Conservation (phyloP, 2,888 invertebrate genomes). For the Pimpla rufipes region DNA sequence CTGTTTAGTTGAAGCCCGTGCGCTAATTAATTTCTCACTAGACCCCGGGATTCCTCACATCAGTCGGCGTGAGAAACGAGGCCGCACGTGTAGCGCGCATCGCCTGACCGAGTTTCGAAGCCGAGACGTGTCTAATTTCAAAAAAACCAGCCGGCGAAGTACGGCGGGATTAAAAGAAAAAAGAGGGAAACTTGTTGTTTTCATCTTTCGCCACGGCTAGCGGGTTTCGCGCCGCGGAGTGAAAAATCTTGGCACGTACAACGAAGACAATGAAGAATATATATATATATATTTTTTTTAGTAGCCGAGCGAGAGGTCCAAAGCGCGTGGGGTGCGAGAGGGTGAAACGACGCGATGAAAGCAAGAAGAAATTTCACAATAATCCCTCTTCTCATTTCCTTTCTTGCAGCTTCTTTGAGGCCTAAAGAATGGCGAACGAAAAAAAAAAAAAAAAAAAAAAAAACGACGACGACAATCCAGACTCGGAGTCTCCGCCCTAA, state of each 20-base stretch:
- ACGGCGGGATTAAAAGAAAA: not conserved
- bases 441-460: constrained; percentile 23
- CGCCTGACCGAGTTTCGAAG: constrained; percentile 6
- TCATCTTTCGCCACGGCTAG: constrained; percentile 29
- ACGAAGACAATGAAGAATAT: not conserved
- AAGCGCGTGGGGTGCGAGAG: not conserved
- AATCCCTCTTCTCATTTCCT: constrained; percentile 28
- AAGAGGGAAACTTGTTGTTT: constrained; percentile 1
- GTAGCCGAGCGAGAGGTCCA: not conserved
- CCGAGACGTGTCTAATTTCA: constrained; percentile 16
- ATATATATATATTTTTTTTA: constrained; percentile 12
- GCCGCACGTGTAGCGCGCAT: constrained; percentile 5
- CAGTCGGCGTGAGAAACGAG: not conserved
- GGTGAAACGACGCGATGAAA: not conserved
- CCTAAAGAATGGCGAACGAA: not conserved
- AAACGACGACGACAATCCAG: too few species aligned
- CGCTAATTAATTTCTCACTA: constrained; percentile 45
- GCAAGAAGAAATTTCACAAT: not conserved
- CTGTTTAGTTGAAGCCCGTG: not conserved
- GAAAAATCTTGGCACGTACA: not conserved
- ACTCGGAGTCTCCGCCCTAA: constrained; percentile 22
- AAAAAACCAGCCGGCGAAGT: constrained; percentile 1
- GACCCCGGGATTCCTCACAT: not conserved
- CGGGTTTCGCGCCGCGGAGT: constrained; percentile 22
- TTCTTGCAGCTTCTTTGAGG: constrained; percentile 7